Conservation (phyloP, 2,797 vertebrate genomes). For the Paguma larvata region DNA sequence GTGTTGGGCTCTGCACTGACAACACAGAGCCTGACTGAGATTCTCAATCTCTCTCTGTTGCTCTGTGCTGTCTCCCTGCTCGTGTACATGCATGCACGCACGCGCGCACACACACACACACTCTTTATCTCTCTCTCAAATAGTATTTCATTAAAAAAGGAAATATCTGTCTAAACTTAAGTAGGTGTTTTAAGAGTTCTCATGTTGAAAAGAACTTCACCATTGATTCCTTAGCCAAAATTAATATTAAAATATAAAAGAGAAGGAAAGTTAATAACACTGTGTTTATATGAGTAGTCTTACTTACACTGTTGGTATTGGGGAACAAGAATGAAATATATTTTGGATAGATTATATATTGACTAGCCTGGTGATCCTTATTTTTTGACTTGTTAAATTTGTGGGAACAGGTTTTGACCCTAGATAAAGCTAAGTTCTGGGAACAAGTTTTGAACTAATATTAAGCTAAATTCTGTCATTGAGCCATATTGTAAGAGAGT, state of each 20-base stretch:
- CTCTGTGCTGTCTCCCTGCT: too few relatives aligned
- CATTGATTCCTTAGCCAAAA: not conserved
- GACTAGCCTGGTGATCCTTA: not conserved
- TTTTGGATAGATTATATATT: not conserved
- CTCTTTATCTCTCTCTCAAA: too few relatives aligned
- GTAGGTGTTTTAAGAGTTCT: not conserved
- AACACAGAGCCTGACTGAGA: too few relatives aligned
- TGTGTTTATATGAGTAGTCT: not conserved
- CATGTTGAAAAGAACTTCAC: not conserved
- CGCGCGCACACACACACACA: too few relatives aligned
- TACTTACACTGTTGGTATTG: not conserved
- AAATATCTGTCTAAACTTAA: not conserved
- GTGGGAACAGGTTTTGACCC: not conserved
- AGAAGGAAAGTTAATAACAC: not conserved
- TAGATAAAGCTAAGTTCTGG: not conserved
- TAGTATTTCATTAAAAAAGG: not conserved
- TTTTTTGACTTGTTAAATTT: constrained; percentile 21
- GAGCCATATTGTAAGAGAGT: not conserved
- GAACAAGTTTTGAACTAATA: not conserved
- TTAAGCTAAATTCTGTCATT: not conserved
- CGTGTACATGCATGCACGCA: accelerated
- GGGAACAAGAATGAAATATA: constrained; percentile 11
- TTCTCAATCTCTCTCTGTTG: too few relatives aligned
- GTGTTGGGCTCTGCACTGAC: too few relatives aligned
- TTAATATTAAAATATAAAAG: not conserved